phyloP scores from a whole-genome alignment of 2,797 vertebrate genomes.

The Podargus strigoides region DNA sequence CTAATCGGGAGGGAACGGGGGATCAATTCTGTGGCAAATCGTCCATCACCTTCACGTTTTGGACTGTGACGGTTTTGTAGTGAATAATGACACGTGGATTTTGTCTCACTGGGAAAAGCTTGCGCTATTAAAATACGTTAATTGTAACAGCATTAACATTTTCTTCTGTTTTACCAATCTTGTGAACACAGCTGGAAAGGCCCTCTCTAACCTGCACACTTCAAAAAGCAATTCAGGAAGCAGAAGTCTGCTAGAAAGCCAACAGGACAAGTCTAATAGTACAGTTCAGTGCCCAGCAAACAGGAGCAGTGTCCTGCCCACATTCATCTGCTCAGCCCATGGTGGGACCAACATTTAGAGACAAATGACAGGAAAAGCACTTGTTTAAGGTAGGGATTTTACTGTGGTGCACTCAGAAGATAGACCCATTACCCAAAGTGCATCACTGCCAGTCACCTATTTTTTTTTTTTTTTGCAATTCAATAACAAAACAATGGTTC shows the following conservation, averaged over 20 bases:
- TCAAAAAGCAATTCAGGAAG: not conserved
- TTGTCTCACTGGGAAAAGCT: not conserved
- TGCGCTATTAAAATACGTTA: not conserved
- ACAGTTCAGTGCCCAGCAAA: not conserved
- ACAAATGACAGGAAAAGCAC: not conserved
- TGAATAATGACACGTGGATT: not conserved
- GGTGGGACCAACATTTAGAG: not conserved
- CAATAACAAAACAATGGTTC: not conserved
- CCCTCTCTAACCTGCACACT: not conserved
- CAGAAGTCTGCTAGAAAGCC: not conserved
- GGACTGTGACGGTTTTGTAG: not conserved
- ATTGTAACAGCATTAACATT: not conserved
- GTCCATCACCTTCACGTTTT: not conserved
- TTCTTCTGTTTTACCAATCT: not conserved
- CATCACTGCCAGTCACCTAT: not conserved
- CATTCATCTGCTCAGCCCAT: fast-evolving
- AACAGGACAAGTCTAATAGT: not conserved
- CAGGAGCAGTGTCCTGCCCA: not conserved
- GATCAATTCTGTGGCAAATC: not conserved
- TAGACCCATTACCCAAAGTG: not conserved
- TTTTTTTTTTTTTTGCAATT: too few species aligned
- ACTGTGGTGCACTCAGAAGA: not conserved
- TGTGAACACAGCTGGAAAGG: not conserved
- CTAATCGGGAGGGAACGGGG: not conserved
- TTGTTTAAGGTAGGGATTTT: not conserved